Percentiles rank a stretch among this genome's conserved stretches.
Evolutionary conservation across 92 coral and sea anemone species (phyloP).

Genomic region (Epizoanthus ramosus): DNA sequence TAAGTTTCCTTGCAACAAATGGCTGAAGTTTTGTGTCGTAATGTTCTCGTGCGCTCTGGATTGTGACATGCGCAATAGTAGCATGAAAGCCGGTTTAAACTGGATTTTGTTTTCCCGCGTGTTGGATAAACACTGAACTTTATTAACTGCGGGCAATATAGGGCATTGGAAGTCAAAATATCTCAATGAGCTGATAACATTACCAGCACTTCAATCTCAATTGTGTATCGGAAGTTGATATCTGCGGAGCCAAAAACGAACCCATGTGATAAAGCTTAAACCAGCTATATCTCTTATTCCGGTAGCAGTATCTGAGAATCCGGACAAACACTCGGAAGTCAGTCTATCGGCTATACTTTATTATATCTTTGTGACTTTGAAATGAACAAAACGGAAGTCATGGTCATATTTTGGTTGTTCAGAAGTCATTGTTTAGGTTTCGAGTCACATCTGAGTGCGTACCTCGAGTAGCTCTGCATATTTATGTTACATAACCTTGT

Average conservation of each 20-base stretch:
- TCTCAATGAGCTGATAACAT: not conserved
- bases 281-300: not conserved
- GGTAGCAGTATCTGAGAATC: not conserved
- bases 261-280: not conserved
- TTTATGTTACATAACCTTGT: not conserved
- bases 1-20: not conserved
- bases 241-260: not conserved
- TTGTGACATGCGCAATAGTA: not conserved
- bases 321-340: not conserved
- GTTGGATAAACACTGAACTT: not conserved
- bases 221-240: not conserved
- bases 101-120: slow-evolving; percentile 3
- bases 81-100: not conserved
- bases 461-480: not conserved
- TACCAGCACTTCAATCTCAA: not conserved
- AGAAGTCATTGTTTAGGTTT: not conserved
- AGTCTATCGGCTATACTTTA: not conserved
- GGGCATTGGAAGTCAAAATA: not conserved
- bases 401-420: not conserved
- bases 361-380: not conserved
- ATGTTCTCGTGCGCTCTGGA: not conserved
- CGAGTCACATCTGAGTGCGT: not conserved
- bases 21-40: not conserved
- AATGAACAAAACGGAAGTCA: not conserved
- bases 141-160: slow-evolving; percentile 3